Conservation (phyloP, 2,797 vertebrate genomes). For the Enteromius anoplus region DNA sequence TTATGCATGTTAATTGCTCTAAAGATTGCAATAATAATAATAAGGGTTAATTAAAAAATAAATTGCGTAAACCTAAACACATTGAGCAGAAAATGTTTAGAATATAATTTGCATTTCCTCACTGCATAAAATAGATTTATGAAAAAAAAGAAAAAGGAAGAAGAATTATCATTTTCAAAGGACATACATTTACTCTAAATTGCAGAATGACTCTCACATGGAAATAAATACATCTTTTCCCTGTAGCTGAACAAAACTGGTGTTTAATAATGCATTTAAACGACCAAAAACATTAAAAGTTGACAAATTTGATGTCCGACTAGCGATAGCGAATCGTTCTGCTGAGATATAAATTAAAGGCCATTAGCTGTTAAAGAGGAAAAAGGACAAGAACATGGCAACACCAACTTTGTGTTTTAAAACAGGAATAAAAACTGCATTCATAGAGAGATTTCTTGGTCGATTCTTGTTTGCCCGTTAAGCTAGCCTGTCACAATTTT, state of each 20-base stretch:
- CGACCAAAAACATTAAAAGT: background rate
- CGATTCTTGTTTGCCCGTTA: background rate
- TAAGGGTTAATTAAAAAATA: no score
- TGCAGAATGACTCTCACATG: background rate
- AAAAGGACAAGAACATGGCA: background rate
- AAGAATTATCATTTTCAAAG: background rate
- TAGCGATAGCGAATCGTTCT: background rate
- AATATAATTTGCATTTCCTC: background rate
- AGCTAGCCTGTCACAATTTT: background rate
- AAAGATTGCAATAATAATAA: no score
- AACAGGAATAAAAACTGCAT: constrained; percentile 7
- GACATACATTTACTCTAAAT: background rate
- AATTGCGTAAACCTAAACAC: background rate
- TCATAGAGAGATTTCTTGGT: background rate
- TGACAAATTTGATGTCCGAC: background rate
- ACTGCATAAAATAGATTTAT: background rate
- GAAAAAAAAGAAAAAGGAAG: background rate
- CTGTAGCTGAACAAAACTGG: background rate
- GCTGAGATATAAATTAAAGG: background rate
- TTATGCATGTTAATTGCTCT: no score
- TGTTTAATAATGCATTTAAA: background rate
- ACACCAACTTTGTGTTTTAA: background rate
- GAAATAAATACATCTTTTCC: background rate
- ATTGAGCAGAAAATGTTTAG: background rate
- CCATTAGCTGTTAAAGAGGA: background rate